Evolutionary conservation across 2,888 invertebrate genomes (phyloP).

Genomic region (Ceramica pisi): DNA sequence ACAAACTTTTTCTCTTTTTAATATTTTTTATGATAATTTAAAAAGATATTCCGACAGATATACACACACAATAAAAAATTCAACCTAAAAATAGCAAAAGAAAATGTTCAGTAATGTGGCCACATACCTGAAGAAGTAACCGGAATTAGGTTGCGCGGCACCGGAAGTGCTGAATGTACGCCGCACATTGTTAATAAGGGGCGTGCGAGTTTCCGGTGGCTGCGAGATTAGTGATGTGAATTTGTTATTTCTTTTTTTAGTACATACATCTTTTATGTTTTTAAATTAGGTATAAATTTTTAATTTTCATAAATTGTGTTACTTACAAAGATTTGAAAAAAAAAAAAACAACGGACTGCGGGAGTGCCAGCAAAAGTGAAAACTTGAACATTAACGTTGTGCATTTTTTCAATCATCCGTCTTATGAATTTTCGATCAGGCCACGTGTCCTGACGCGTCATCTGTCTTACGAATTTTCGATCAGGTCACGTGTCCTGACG

Average conservation of each 20-base stretch:
- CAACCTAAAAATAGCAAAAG: slow-evolving; percentile 28
- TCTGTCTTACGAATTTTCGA: too few relatives aligned
- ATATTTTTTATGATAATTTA: too few relatives aligned
- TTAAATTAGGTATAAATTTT: not conserved
- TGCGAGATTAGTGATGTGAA: slow-evolving; percentile 49
- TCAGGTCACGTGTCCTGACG: too few relatives aligned
- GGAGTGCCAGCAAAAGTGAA: too few relatives aligned
- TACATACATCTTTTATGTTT: not conserved
- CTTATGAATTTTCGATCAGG: too few relatives aligned
- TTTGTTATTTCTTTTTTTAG: slow-evolving; percentile 5
- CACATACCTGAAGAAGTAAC: slow-evolving; percentile 72
- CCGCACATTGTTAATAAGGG: slow-evolving; percentile 81
- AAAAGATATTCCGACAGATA: not conserved
- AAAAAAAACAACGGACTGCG: too few relatives aligned
- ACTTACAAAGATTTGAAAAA: not conserved
- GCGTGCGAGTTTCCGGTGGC: slow-evolving; percentile 70
- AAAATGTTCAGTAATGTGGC: slow-evolving; percentile 52
- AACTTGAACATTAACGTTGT: too few relatives aligned
- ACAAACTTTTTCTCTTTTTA: too few relatives aligned
- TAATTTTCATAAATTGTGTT: not conserved
- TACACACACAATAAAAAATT: slow-evolving; percentile 13
- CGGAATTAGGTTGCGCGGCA: slow-evolving; percentile 74
- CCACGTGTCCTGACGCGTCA: too few relatives aligned
- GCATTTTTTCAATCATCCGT: too few relatives aligned
- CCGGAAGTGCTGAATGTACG: slow-evolving; percentile 80